Conservation (phyloP, 2,888 invertebrate species). For the Leptura quadrifasciata region DNA sequence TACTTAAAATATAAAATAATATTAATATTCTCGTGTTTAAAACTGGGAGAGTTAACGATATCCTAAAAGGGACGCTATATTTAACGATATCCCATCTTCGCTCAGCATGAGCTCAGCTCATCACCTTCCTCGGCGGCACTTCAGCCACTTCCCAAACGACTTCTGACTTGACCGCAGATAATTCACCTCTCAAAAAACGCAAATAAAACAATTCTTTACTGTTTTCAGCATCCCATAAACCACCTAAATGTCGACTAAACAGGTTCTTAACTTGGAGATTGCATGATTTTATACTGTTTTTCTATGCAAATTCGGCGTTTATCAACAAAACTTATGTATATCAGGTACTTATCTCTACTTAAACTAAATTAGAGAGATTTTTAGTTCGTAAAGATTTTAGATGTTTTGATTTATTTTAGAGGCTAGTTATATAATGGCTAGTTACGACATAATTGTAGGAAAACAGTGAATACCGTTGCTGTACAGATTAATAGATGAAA, state of each 20-base stretch:
- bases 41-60: slow-evolving; percentile 22
- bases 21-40: not conserved
- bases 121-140: slow-evolving; percentile 64
- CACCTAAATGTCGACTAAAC: slow-evolving; percentile 45
- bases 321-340: slow-evolving; percentile 21
- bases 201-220: slow-evolving; percentile 54
- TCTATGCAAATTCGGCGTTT: slow-evolving; percentile 32
- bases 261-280: slow-evolving; percentile 18
- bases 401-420: not conserved
- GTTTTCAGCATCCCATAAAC: slow-evolving; percentile 52
- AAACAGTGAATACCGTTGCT: too few species aligned
- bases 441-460: not conserved
- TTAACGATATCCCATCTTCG: slow-evolving; percentile 61
- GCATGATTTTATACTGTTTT: slow-evolving; percentile 14
- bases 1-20: too few species aligned
- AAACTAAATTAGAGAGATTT: slow-evolving; percentile 17
- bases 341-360: slow-evolving; percentile 18
- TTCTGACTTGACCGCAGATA: slow-evolving; percentile 60
- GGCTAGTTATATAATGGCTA: not conserved
- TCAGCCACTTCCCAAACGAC: slow-evolving; percentile 63
- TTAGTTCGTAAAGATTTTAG: not conserved
- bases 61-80: slow-evolving; percentile 25
- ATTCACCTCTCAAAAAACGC: slow-evolving; percentile 55
- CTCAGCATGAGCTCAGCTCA: slow-evolving; percentile 63
- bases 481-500: too few species aligned